phyloP scores from a whole-genome alignment of 2,797 vertebrate species.

The Trachops cirrhosus region DNA sequence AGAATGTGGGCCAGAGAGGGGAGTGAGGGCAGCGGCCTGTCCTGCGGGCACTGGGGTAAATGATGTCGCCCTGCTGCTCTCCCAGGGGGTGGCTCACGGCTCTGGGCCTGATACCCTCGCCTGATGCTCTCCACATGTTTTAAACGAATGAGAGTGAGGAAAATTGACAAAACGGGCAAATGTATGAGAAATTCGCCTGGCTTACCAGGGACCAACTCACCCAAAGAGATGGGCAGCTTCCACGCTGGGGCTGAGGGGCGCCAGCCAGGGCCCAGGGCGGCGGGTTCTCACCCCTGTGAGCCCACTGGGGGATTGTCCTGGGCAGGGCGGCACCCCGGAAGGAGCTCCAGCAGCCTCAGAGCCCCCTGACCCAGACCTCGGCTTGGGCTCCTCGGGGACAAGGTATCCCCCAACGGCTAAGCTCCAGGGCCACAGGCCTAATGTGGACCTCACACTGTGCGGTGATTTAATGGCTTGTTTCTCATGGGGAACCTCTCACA shows the following conservation, averaged over 20 bases:
- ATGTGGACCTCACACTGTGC: neutral
- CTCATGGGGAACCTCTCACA: neutral
- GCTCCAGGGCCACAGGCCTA: neutral
- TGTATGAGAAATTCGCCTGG: conserved; percentile 55
- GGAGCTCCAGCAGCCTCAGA: neutral
- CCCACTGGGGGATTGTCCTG: neutral
- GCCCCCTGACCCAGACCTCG: neutral
- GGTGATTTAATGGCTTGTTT: neutral
- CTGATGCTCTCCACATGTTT: conserved; percentile 69
- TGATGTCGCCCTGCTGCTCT: neutral
- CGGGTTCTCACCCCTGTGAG: neutral
- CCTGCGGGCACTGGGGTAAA: neutral
- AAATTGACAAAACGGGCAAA: conserved; percentile 59
- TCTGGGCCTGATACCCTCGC: conserved; percentile 57
- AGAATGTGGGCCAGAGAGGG: neutral
- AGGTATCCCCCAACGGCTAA: neutral
- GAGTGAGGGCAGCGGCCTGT: neutral
- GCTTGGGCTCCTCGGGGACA: rapidly evolving
- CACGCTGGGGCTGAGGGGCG: neutral
- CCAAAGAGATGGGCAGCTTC: neutral
- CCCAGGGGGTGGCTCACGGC: neutral
- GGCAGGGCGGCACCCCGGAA: neutral
- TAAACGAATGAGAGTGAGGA: conserved; percentile 31
- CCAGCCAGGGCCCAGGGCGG: neutral
- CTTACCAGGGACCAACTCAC: neutral